A percentile compares a stretch with the other conserved stretches of the same genome.
These are phyloP conservation scores for Oppia nitens DNA, from an alignment of 1,140 invertebrate species.

Conservation along the genomic window DNA sequence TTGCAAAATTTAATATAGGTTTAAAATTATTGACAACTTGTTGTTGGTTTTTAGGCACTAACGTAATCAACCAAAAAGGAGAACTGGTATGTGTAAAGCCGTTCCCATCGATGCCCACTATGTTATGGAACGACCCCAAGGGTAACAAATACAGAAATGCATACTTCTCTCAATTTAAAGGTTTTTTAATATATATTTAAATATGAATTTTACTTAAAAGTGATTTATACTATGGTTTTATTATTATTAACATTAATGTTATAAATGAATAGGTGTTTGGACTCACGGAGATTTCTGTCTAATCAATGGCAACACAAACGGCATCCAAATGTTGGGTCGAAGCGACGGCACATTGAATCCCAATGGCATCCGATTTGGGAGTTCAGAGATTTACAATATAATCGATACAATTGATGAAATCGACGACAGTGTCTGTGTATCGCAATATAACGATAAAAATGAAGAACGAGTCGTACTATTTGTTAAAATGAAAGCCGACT, in stretches of 20 bases:
- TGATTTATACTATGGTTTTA: too few species aligned
- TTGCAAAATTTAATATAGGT: background rate
- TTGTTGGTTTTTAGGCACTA: slow-evolving; percentile 26
- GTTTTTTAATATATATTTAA: too few species aligned
- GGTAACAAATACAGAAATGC: slow-evolving; percentile 36
- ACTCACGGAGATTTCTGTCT: slow-evolving; percentile 41
- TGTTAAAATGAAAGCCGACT: slow-evolving; percentile 32
- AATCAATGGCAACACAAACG: slow-evolving; percentile 35
- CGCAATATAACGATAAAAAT: slow-evolving; percentile 23
- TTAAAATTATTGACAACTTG: too few species aligned
- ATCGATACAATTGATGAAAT: slow-evolving; percentile 35
- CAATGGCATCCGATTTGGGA: slow-evolving; percentile 43
- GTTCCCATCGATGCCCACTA: slow-evolving; percentile 41
- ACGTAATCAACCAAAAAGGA: slow-evolving; percentile 34
- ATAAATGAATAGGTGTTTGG: slow-evolving; percentile 30
- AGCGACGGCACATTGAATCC: slow-evolving; percentile 45
- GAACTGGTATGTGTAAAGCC: slow-evolving; percentile 41
- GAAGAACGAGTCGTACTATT: slow-evolving; percentile 40
- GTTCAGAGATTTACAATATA: slow-evolving; percentile 42
- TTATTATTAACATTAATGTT: slow-evolving; percentile 23
- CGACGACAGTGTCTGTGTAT: slow-evolving; percentile 38
- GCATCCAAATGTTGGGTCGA: slow-evolving; percentile 39
- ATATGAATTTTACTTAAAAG: too few species aligned
- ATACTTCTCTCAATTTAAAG: slow-evolving; percentile 36
- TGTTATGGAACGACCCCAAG: slow-evolving; percentile 39